Evolutionary conservation across 2,113 vertebrate genomes (phyloP).

Genomic region (Thalassoma bifasciatum): DNA sequence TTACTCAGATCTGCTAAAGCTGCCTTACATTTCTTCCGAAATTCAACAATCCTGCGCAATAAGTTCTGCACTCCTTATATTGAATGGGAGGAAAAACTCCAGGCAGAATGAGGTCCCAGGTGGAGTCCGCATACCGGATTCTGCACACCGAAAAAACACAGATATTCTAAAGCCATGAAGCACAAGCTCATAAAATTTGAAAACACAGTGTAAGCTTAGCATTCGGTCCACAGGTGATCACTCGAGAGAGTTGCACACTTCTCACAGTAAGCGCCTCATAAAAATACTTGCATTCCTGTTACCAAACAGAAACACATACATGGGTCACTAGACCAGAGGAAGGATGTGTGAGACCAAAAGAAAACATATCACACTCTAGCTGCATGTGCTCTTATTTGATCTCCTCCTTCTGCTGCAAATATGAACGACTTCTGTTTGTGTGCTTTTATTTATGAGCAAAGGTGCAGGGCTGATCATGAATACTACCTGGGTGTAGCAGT

Average conservation of each 20-base stretch:
- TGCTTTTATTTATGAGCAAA: slow-evolving; percentile 33
- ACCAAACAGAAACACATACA: slow-evolving; percentile 1
- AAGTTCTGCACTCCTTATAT: slow-evolving; percentile 8
- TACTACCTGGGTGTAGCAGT: slow-evolving; percentile 31
- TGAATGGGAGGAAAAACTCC: not conserved
- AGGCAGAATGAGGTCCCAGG: slow-evolving; percentile 21
- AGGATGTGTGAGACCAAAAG: not conserved
- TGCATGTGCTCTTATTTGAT: slow-evolving; percentile 6
- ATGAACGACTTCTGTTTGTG: slow-evolving; percentile 20
- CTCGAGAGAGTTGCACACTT: slow-evolving; percentile 8
- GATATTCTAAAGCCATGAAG: slow-evolving; percentile 22
- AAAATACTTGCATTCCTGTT: not conserved
- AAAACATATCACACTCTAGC: not conserved
- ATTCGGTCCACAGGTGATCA: slow-evolving; percentile 7
- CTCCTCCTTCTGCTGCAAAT: slow-evolving; percentile 1
- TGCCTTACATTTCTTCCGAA: slow-evolving; percentile 13
- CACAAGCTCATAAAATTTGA: slow-evolving; percentile 35
- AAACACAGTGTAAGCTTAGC: slow-evolving; percentile 22
- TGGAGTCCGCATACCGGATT: slow-evolving; percentile 5
- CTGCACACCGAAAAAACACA: slow-evolving; percentile 15
- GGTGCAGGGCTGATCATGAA: slow-evolving; percentile 23
- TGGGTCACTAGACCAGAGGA: not conserved
- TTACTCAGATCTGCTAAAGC: not conserved
- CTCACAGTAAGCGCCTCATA: slow-evolving; percentile 1
- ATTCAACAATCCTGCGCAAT: slow-evolving; percentile 7